A percentile compares a stretch with the other conserved stretches of the same genome.
phyloP scores from a whole-genome alignment of 2,888 invertebrate species.

The Metalampra italica region DNA sequence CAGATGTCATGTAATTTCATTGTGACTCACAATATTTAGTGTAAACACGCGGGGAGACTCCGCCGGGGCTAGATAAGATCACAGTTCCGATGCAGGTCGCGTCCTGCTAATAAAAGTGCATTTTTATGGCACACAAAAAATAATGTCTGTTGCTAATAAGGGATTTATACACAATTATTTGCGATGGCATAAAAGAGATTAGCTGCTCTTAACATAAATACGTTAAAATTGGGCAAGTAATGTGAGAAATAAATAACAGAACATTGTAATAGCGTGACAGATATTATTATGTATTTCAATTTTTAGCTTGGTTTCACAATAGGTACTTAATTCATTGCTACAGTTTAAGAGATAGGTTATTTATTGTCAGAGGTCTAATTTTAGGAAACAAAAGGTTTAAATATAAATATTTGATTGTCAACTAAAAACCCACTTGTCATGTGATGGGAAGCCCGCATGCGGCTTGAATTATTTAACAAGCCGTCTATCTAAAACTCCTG shows the following conservation, averaged over 20 bases:
- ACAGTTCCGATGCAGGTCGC: constrained; percentile 56
- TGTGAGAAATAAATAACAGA: too few species aligned
- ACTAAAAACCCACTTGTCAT: constrained; percentile 50
- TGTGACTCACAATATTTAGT: constrained; percentile 76
- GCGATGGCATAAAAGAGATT: constrained; percentile 61
- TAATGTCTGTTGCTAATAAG: constrained; percentile 50
- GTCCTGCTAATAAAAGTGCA: constrained; percentile 55
- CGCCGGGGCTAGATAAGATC: constrained; percentile 64
- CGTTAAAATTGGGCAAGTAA: constrained; percentile 26
- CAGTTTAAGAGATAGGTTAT: too few species aligned
- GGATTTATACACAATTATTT: constrained; percentile 62
- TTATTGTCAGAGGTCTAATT: too few species aligned
- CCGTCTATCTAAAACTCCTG: constrained; percentile 55
- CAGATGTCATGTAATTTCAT: constrained; percentile 79
- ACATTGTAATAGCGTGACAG: too few species aligned
- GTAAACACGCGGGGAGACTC: constrained; percentile 71
- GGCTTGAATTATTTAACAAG: constrained; percentile 50
- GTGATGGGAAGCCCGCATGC: constrained; percentile 49
- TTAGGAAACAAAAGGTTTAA: constrained; percentile 29
- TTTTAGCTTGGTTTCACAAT: too few species aligned
- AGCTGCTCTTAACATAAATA: constrained; percentile 46
- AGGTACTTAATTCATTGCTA: too few species aligned
- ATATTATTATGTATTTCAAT: too few species aligned
- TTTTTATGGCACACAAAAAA: constrained; percentile 57
- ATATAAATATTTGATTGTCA: constrained; percentile 47